Evolutionary conservation across 2,113 vertebrate species (phyloP).

Genomic region (Cryptomyrus ogoouensis): DNA sequence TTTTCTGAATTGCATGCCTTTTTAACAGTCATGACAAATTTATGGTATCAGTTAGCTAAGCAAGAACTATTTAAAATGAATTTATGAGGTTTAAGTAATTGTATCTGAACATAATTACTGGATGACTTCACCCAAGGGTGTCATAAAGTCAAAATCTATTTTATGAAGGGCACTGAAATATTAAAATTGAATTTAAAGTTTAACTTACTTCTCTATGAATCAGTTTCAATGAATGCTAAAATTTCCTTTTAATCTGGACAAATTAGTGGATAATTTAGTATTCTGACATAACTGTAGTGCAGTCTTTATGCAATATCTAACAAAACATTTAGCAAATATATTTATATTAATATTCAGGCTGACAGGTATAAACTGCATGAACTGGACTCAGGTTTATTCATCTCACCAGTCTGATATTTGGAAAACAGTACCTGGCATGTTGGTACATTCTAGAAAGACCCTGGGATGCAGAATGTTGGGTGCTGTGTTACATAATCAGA

Average conservation of each 20-base stretch:
- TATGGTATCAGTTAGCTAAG: constrained; percentile 39
- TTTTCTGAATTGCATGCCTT: neutral
- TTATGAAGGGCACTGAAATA: neutral
- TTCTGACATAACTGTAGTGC: neutral
- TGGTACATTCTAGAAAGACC: neutral
- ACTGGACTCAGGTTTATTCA: neutral
- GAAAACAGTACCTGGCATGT: neutral
- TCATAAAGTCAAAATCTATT: neutral
- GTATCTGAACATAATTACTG: constrained; percentile 32
- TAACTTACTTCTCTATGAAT: neutral
- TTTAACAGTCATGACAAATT: constrained; percentile 37
- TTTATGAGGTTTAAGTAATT: constrained; percentile 36
- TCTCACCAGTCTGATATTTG: neutral
- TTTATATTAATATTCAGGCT: neutral
- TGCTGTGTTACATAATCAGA: neutral
- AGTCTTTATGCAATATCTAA: constrained; percentile 1
- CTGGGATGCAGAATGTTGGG: neutral
- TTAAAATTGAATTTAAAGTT: neutral
- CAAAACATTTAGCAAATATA: neutral
- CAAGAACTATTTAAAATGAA: constrained; percentile 40
- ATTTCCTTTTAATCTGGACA: neutral
- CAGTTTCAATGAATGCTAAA: neutral
- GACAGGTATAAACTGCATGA: neutral
- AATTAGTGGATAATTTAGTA: neutral
- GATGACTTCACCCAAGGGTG: constrained; percentile 28